Percentiles rank a stretch among this genome's conserved stretches.
phyloP scores from a whole-genome alignment of 1,140 invertebrate species.

The Neoseiulus cucumeris region DNA sequence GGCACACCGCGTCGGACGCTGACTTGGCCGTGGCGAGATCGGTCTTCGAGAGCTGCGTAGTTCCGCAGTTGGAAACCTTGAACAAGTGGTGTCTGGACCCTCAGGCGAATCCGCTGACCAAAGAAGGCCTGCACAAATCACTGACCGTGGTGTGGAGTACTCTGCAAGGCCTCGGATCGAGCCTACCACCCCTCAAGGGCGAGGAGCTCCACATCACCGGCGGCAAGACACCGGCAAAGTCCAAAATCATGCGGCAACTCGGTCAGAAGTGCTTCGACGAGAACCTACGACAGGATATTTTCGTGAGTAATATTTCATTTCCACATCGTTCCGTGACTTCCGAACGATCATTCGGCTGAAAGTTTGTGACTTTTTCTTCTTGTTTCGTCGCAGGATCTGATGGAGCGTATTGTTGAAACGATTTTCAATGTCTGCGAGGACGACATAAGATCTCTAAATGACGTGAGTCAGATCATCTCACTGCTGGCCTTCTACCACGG shows the following conservation, averaged over 20 bases:
- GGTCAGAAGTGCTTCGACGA: not conserved
- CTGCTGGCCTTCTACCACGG: conserved; percentile 36
- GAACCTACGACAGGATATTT: not conserved
- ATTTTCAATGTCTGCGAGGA: conserved; percentile 33
- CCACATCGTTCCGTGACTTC: too few relatives aligned
- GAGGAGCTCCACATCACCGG: not conserved
- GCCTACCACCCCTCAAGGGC: not conserved
- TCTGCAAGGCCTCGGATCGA: not conserved
- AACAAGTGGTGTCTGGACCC: conserved; percentile 28
- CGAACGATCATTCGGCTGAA: too few relatives aligned
- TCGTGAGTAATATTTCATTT: too few relatives aligned
- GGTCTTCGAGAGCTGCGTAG: conserved; percentile 38
- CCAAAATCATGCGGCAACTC: not conserved
- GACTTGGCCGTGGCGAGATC: conserved; percentile 43
- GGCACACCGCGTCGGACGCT: conserved; percentile 48
- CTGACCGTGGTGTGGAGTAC: conserved; percentile 5
- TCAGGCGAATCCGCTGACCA: conserved; percentile 21
- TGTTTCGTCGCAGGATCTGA: not conserved
- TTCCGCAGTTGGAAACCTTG: conserved; percentile 34
- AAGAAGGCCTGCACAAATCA: conserved; percentile 19
- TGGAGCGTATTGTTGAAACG: conserved; percentile 25
- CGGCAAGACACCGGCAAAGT: not conserved
- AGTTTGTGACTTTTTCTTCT: not conserved
- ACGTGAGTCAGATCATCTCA: conserved; percentile 41
- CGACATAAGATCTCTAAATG: conserved; percentile 47